Evolutionary conservation across 2,888 invertebrate species (phyloP).

Genomic region (Platycheirus rosarum): DNA sequence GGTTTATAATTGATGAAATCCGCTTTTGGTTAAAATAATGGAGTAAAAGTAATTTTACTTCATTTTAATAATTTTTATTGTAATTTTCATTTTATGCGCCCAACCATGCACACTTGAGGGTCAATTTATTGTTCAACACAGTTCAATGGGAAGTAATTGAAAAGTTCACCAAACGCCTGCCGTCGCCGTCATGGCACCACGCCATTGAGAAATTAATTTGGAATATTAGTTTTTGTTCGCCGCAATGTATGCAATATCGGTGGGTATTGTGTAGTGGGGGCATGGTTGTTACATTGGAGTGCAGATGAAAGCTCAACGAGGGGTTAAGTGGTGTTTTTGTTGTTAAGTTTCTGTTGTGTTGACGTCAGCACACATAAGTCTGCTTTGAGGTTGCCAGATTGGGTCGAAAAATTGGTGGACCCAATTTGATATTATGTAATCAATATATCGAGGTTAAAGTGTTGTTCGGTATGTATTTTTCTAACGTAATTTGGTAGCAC

Average conservation of each 20-base stretch:
- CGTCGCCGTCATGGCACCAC: too few relatives aligned
- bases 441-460: too few relatives aligned
- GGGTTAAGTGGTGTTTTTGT: not conserved
- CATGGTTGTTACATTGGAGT: not conserved
- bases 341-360: not conserved
- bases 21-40: conserved; percentile 43
- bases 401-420: not conserved
- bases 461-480: too few relatives aligned
- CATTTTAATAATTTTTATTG: conserved; percentile 39
- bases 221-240: conserved; percentile 47
- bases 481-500: too few relatives aligned
- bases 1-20: conserved; percentile 49
- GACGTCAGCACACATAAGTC: not conserved
- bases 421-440: too few relatives aligned
- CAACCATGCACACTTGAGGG: conserved; percentile 26
- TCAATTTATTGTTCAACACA: conserved; percentile 55
- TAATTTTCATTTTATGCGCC: conserved; percentile 39
- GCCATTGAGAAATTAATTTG: conserved; percentile 47
- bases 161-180: conserved; percentile 46
- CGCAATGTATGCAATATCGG: too few relatives aligned
- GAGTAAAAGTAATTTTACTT: conserved; percentile 30
- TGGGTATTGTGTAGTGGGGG: too few relatives aligned
- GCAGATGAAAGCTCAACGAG: not conserved
- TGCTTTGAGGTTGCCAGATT: not conserved
- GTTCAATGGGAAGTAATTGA: conserved; percentile 64